Evolutionary conservation across 2,888 invertebrate genomes (phyloP), one percentile per base, ranked within the genome.

Genomic region (Hyles lineata): DNA sequence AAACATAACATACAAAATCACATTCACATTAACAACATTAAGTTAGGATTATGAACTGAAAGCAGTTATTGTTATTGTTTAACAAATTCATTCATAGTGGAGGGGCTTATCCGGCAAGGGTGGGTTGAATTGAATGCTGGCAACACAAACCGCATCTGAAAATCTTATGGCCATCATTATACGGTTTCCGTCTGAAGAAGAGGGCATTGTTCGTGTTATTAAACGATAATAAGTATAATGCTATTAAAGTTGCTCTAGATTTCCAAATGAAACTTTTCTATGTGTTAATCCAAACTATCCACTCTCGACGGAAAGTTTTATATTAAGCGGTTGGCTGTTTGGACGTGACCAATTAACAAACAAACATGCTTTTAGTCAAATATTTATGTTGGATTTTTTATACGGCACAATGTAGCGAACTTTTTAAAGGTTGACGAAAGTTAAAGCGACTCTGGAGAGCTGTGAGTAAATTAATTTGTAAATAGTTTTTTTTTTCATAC

Each of bases 121-220:
- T 35, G 35, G 32, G 21, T 32, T 32, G 63, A 21, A 63, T 63
- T 63, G 21, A 43, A 43, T 35, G 15, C 21, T 63, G 8, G 63
- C 43, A 43, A 63, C 43, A 63, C 21, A 63, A 43, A 35, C 63
- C 63, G 43, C 43, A 5, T 63, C 35, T 63, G 55, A 55, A 52
- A 55, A n/a, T 55, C 55, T 55, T 23, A 63, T 43, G 35, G 11
- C n/a, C 35, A 63, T 63, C 43, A 21, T 63, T 63, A 63, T 63
- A 21, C 63, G 9, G 15, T n/a, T 55, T 63, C 43, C 35, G 43
- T 35, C 35, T 63, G 63, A 63, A 63, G 35, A 21, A 21, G 35
- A 63, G 15, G 9, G 63, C 63, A 35, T 63, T 63, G 63, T 63
- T 63, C 63, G 63, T 63, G 21, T 21, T 35, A 35, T 35, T 63